Base-by-base conservation (phyloP, 2,113 vertebrate genomes). In the Rallus limicola region DNA sequence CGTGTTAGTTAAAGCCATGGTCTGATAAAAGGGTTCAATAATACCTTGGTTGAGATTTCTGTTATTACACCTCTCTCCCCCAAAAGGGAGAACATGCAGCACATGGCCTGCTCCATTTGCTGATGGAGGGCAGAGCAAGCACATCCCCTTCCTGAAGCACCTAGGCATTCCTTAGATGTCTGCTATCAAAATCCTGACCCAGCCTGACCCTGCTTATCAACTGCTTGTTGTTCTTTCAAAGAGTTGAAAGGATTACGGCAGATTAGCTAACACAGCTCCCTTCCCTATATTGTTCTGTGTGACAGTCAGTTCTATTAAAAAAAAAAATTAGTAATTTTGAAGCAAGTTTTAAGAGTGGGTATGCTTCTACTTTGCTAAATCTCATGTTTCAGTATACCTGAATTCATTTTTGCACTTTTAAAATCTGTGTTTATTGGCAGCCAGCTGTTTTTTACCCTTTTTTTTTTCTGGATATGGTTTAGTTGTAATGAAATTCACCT, bases 151-250 rank as follows among this genome's bases (percentile, higher is more conserved):
- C 88, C 93, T 95, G 83, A 89, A 96, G 88, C 86, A 97, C 91
- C 92, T 87, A 95, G 88, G 88, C 95, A 97, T 97, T 97, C 96
- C 88, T 96, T 55, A 95, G 92, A 94, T 95, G 93, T 95, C 91
- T 95, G 86, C 89, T 82, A 92, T 92, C 72, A 5, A 95, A 95
- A 95, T 95, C 77, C 92, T 92, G 93, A 91, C 95, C 93, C 86
- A 89, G 91, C 48, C 88, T 96, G 96, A 97, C 95, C 95, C 81
- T 92, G 83, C 69, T 96, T 97, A 96, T 96, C 96, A 92, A 92
- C 59, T 0, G 9, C 81, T 95, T 96, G 92, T 94, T 96, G 67
- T 91, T 93, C 93, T 95, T 96, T 85, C 87, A 91, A 62, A 87
- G 84, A 67, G 86, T 82, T 93, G 92, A 94, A 95, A 96, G 81